Evolutionary conservation across 2,113 vertebrate genomes (phyloP).

Genomic region (Labeo catla): DNA sequence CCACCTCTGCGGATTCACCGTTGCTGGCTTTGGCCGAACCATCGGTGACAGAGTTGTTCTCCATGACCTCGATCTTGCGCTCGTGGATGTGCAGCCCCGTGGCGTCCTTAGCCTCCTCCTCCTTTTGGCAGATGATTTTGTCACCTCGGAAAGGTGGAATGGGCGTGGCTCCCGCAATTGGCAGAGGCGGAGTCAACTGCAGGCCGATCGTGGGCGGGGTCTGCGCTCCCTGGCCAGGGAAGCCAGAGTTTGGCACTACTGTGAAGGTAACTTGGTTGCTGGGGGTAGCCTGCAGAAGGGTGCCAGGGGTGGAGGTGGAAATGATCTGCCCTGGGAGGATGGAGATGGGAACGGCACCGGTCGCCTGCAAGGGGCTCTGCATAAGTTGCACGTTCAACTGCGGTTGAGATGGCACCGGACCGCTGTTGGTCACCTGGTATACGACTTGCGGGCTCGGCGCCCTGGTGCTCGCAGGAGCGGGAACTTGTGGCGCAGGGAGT

Average conservation of each 20-base stretch:
- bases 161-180: slow-evolving; percentile 77
- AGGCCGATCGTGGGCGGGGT: slow-evolving; percentile 83
- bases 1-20: slow-evolving; percentile 85
- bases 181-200: slow-evolving; percentile 82
- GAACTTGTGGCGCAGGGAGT: slow-evolving; percentile 96
- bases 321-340: slow-evolving; percentile 92
- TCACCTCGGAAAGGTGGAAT: slow-evolving; percentile 93
- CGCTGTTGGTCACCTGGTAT: slow-evolving; percentile 91
- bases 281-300: slow-evolving; percentile 92
- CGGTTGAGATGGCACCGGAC: slow-evolving; percentile 81
- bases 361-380: slow-evolving; percentile 74
- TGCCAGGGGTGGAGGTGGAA: slow-evolving; percentile 86
- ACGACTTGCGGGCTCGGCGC: slow-evolving; percentile 91
- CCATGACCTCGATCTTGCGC: slow-evolving; percentile 98
- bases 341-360: slow-evolving; percentile 88
- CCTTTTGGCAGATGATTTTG: slow-evolving; percentile 99
- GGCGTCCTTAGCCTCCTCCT: slow-evolving; percentile 98
- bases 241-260: slow-evolving; percentile 98
- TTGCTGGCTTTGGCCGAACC: slow-evolving; percentile 91
- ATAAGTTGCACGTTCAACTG: slow-evolving; percentile 96
- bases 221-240: slow-evolving; percentile 88
- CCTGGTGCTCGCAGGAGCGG: slow-evolving; percentile 88
- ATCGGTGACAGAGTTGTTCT: slow-evolving; percentile 89
- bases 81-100: slow-evolving; percentile 97
- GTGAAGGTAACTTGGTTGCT: slow-evolving; percentile 97